A percentile compares a stretch with the other conserved stretches of the same genome.
Conservation (phyloP, 2,797 vertebrate genomes). For the Notolepis coatsorum region DNA sequence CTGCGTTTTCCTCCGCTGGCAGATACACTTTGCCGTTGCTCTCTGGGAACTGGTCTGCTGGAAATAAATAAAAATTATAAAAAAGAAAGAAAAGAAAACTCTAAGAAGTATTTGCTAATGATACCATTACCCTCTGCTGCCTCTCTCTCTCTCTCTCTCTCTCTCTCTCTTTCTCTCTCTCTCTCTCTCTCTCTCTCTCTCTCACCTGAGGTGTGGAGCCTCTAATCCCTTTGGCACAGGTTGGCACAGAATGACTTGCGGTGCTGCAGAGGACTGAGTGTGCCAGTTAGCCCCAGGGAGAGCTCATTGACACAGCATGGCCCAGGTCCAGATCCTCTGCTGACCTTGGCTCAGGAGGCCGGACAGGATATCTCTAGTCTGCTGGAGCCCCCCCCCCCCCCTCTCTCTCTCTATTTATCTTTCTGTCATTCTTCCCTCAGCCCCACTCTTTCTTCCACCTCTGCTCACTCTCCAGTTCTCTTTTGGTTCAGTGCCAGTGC, state of each 20-base stretch:
- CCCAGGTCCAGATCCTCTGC: constrained; percentile 38
- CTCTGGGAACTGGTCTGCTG: constrained; percentile 40
- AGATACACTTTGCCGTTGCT: constrained; percentile 59
- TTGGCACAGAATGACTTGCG: constrained; percentile 22
- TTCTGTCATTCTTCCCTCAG: constrained; percentile 34
- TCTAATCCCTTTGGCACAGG: constrained; percentile 56
- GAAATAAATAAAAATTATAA: too few species aligned
- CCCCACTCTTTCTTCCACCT: constrained; percentile 30
- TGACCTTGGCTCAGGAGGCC: constrained; percentile 61
- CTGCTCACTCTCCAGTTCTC: constrained; percentile 37
- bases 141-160: constrained; percentile 41
- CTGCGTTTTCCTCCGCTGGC: constrained; percentile 45
- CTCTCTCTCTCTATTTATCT: constrained; percentile 18
- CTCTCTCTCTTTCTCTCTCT: constrained; percentile 52
- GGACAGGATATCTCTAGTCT: constrained; percentile 27
- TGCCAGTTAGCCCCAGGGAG: constrained; percentile 41
- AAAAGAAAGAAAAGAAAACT: constrained; percentile 28
- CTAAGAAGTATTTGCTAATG: constrained; percentile 58
- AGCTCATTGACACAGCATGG: constrained; percentile 44
- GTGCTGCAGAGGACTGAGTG: constrained; percentile 39
- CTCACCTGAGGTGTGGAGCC: constrained; percentile 57
- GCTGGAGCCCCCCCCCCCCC: constrained; percentile 8
- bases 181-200: constrained; percentile 31
- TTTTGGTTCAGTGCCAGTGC: constrained; percentile 49
- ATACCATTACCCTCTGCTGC: constrained; percentile 53